These are phyloP conservation scores for Nemotelus nigrinus DNA, from an alignment of 2,888 invertebrate species.

Conservation along the genomic window DNA sequence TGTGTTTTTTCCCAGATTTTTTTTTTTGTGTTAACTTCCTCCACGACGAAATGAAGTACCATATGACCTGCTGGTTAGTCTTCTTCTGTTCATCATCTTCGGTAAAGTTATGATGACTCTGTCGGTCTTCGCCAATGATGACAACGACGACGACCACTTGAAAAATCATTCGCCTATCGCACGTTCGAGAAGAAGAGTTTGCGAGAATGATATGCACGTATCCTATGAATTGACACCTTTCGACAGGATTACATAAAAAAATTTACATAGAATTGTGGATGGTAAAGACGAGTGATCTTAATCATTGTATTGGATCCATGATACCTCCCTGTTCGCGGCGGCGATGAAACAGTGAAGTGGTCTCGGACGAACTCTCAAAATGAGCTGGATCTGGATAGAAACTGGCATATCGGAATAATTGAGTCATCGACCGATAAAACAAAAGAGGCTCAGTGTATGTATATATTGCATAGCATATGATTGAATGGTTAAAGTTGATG, in stretches of 20 bases:
- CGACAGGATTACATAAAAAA: background rate
- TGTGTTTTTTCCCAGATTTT: background rate
- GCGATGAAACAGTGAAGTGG: no score
- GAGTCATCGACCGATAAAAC: no score
- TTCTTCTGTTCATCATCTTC: constrained; percentile 12
- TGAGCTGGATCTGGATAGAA: no score
- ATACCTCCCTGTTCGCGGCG: no score
- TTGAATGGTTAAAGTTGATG: no score
- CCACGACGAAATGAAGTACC: constrained; percentile 11
- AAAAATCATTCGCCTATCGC: constrained; percentile 33
- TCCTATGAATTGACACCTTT: constrained; percentile 18
- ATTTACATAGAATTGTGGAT: background rate
- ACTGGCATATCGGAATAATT: no score
- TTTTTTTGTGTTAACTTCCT: constrained; percentile 25
- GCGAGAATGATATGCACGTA: background rate
- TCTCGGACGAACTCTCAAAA: no score
- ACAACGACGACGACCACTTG: constrained; percentile 16
- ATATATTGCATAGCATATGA: no score
- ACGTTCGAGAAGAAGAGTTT: constrained; percentile 14
- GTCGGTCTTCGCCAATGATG: background rate
- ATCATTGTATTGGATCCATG: background rate
- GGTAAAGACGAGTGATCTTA: constrained; percentile 1
- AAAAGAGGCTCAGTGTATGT: no score
- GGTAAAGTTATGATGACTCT: background rate
- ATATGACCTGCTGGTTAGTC: background rate